A percentile compares a stretch with the other conserved stretches of the same genome.
phyloP scores from a whole-genome alignment of 2,888 invertebrate species.

The Dolichopus griseipennis region DNA sequence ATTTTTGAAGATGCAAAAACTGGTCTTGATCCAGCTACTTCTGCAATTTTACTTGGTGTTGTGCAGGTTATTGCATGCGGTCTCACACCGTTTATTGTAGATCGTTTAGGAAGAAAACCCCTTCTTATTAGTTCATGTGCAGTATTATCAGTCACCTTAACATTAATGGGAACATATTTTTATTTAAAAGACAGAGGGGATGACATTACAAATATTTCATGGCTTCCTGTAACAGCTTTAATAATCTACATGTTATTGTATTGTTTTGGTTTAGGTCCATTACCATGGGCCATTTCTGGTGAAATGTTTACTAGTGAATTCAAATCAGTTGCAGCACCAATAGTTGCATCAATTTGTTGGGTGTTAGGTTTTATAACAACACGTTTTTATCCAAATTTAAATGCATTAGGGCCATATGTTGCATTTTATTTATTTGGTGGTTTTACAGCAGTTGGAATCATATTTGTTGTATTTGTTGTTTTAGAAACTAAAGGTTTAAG shows the following conservation, averaged over 20 bases:
- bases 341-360: constrained; percentile 73
- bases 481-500: constrained; percentile 87
- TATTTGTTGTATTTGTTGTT: constrained; percentile 66
- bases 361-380: constrained; percentile 65
- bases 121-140: constrained; percentile 62
- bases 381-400: constrained; percentile 56
- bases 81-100: constrained; percentile 65
- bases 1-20: constrained; percentile 63
- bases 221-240: constrained; percentile 63
- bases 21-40: constrained; percentile 50
- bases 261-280: constrained; percentile 65
- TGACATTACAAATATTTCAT: constrained; percentile 47
- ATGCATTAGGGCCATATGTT: constrained; percentile 53
- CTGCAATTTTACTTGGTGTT: constrained; percentile 62
- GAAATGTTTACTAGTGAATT: constrained; percentile 74
- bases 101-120: constrained; percentile 64
- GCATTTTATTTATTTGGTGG: constrained; percentile 66
- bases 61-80: constrained; percentile 66
- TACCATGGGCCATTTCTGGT: constrained; percentile 75
- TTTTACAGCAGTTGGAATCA: constrained; percentile 52
- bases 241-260: constrained; percentile 68
- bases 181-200: constrained; percentile 46
- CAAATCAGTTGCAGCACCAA: constrained; percentile 64
- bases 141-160: constrained; percentile 57
- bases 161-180: constrained; percentile 55